Evolutionary conservation across 2,888 invertebrate genomes (phyloP).

Genomic region (Drosophila crucigera): DNA sequence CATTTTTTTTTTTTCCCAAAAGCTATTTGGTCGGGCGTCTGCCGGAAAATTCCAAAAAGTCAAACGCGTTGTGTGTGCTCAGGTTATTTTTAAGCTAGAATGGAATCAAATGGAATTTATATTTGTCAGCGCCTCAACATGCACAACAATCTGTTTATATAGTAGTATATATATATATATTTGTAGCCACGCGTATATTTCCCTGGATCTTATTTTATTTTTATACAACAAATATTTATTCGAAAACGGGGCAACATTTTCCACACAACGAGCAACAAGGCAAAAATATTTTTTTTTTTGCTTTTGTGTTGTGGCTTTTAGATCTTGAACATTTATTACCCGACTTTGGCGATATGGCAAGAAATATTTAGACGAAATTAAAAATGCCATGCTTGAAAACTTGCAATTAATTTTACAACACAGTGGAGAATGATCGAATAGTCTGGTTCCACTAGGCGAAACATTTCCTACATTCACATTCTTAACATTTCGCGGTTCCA

Average conservation of each 20-base stretch:
- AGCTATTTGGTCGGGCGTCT: constrained; percentile 4
- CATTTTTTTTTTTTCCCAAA: constrained; percentile 23
- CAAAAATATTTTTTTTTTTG: not conserved
- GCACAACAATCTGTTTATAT: constrained; percentile 5
- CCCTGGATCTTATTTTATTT: constrained; percentile 44
- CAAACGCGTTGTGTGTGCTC: constrained; percentile 5
- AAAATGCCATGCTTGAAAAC: not conserved
- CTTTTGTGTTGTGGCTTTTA: not conserved
- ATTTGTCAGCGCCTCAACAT: constrained; percentile 58
- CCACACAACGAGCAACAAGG: constrained; percentile 12
- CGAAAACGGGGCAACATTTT: constrained; percentile 39
- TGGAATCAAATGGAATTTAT: constrained; percentile 59
- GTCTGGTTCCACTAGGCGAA: not conserved
- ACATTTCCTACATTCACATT: not conserved
- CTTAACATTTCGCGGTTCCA: not conserved
- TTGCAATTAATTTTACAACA: not conserved
- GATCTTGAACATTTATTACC: not conserved
- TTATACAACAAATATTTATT: constrained; percentile 49
- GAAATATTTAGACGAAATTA: not conserved
- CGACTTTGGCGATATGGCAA: not conserved
- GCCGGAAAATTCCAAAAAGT: constrained; percentile 51
- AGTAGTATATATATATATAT: constrained; percentile 1
- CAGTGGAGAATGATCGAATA: not conserved
- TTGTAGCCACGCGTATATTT: constrained; percentile 17
- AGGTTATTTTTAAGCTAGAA: constrained; percentile 66